Percentiles rank a stretch among this genome's conserved stretches.
These are phyloP conservation scores for Drosophila dunni DNA, from an alignment of 1,140 invertebrate genomes.

Conservation along the genomic window DNA sequence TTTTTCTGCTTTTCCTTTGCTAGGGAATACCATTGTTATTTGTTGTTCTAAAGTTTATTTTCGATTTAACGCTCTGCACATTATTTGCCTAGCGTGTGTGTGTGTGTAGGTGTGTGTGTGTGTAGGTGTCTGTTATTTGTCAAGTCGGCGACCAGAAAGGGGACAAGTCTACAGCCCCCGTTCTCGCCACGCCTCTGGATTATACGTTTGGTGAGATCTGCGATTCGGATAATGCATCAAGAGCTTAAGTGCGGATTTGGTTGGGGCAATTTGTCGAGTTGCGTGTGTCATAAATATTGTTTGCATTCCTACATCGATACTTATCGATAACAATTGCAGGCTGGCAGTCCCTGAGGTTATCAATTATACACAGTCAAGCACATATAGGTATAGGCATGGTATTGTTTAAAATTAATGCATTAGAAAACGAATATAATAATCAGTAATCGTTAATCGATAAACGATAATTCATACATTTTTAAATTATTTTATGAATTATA, in stretches of 20 bases:
- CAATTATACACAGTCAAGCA: neutral
- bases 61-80: constrained; percentile 60
- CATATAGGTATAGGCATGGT: no score
- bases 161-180: no score
- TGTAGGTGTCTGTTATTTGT: constrained; percentile 6
- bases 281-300: constrained; percentile 22
- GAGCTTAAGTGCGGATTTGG: constrained; percentile 25
- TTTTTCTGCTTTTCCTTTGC: constrained; percentile 21
- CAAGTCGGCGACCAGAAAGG: neutral
- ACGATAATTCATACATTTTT: no score
- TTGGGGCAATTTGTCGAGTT: constrained; percentile 34
- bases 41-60: constrained; percentile 52
- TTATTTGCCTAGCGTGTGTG: constrained; percentile 26
- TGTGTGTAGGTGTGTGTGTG: neutral
- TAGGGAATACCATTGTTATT: constrained; percentile 25
- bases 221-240: constrained; percentile 28
- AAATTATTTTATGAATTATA: no score
- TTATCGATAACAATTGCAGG: neutral
- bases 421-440: no score
- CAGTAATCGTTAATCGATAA: no score
- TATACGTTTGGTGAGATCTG: constrained; percentile 19
- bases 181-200: neutral
- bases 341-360: neutral
- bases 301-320: neutral
- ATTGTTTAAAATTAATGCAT: no score